Percentiles rank a stretch among this genome's conserved stretches.
These are phyloP conservation scores for Neoniphon sammara DNA, from an alignment of 2,797 vertebrate species.

Conservation along the genomic window DNA sequence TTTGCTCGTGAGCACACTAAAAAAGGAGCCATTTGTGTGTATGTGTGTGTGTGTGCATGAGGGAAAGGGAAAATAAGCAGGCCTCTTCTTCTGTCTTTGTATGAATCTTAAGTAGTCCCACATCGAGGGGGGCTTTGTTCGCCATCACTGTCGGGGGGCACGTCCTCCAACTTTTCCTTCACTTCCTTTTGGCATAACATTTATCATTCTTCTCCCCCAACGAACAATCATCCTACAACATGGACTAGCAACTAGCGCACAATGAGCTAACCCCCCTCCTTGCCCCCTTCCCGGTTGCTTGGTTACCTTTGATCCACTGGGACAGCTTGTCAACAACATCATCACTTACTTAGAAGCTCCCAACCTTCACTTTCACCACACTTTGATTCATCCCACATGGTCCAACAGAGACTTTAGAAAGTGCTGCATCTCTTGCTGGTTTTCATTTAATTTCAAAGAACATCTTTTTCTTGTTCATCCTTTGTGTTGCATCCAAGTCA, in stretches of 20 bases:
- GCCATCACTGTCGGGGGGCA: conserved; percentile 69
- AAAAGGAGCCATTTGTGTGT: conserved; percentile 36
- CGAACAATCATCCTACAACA: conserved; percentile 83
- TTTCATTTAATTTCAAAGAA: conserved; percentile 36
- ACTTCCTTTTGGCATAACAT: conserved; percentile 81
- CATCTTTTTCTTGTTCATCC: conserved; percentile 38
- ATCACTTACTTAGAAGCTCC: conserved; percentile 78
- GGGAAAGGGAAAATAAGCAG: conserved; percentile 57
- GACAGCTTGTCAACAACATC: conserved; percentile 79
- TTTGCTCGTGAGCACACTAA: conserved; percentile 61
- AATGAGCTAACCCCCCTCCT: conserved; percentile 76
- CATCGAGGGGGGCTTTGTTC: conserved; percentile 77
- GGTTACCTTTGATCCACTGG: conserved; percentile 80
- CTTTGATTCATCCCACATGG: background rate
- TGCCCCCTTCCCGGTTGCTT: conserved; percentile 77
- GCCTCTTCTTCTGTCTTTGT: conserved; percentile 64
- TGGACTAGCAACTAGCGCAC: conserved; percentile 76
- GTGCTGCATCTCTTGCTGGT: conserved; percentile 18
- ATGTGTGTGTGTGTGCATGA: conserved; percentile 20
- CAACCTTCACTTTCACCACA: conserved; percentile 39
- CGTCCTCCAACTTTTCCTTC: conserved; percentile 77
- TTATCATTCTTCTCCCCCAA: conserved; percentile 81
- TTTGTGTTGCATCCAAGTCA: conserved; percentile 56
- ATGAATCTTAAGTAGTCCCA: conserved; percentile 80
- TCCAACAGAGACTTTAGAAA: conserved; percentile 1